These are phyloP conservation scores for Gila orcuttii DNA, from an alignment of 2,113 vertebrate species.

Conservation along the genomic window DNA sequence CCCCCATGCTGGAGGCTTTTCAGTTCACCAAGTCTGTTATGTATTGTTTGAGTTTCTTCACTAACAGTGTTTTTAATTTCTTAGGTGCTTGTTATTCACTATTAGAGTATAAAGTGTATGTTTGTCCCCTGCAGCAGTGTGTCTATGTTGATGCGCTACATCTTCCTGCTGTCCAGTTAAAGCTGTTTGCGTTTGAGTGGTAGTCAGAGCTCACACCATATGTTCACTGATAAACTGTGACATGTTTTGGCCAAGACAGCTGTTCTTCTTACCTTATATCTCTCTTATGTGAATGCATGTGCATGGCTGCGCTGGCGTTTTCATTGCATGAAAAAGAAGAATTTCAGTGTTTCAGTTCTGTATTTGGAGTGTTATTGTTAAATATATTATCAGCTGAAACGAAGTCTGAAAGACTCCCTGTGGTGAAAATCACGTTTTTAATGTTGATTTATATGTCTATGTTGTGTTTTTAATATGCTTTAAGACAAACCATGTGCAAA, in stretches of 20 bases:
- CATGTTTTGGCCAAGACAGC: constrained; percentile 8
- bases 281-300: neutral
- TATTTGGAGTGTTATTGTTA: neutral
- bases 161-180: constrained; percentile 30
- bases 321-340: neutral
- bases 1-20: constrained; percentile 1
- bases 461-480: too few relatives aligned
- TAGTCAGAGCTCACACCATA: constrained; percentile 25
- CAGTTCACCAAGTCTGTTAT: neutral
- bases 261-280: constrained; percentile 4
- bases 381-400: neutral
- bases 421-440: too few relatives aligned
- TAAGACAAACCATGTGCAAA: too few relatives aligned
- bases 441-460: too few relatives aligned
- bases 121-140: neutral
- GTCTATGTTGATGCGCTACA: neutral
- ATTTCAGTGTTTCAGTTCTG: neutral
- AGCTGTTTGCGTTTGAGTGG: constrained; percentile 14
- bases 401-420: neutral
- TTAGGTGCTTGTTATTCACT: neutral
- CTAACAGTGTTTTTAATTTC: neutral
- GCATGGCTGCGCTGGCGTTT: neutral
- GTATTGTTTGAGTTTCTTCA: neutral
- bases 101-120: neutral
- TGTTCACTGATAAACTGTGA: constrained; percentile 28